Evolutionary conservation across 37 sponge, comb jelly and placozoan genomes (phyloP).

Genomic region (Agelas oroides): DNA sequence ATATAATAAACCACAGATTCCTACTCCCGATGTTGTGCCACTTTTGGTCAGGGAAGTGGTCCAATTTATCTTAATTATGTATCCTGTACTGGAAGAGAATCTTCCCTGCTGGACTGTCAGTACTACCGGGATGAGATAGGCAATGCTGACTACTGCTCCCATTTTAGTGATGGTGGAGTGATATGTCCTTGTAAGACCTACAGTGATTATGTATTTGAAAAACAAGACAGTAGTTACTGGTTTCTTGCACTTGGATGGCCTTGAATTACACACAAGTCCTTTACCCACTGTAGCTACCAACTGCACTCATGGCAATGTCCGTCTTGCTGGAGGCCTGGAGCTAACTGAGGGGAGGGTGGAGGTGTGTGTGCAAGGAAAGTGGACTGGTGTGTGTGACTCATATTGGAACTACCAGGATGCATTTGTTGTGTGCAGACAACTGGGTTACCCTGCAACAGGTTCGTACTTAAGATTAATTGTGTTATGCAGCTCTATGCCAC

Average conservation of each 20-base stretch:
- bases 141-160: neutral
- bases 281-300: too few species aligned
- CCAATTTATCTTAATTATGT: constrained; percentile 28
- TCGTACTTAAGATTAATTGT: too few species aligned
- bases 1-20: neutral
- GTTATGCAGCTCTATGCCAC: too few species aligned
- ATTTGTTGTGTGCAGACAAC: constrained; percentile 42
- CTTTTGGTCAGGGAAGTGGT: constrained; percentile 25
- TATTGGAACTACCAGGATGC: constrained; percentile 21
- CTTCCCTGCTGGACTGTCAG: neutral
- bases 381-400: constrained; percentile 8
- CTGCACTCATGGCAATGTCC: neutral
- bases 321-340: neutral
- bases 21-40: neutral
- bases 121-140: neutral
- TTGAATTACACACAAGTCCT: too few species aligned
- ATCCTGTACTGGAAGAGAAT: constrained; percentile 4
- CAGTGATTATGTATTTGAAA: too few species aligned
- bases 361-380: constrained; percentile 9
- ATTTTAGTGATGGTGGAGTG: constrained; percentile 29
- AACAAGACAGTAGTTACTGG: too few species aligned
- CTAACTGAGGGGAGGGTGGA: constrained; percentile 10
- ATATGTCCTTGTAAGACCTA: constrained; percentile 11
- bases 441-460: constrained; percentile 19
- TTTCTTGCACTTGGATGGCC: too few species aligned